phyloP scores from a whole-genome alignment of 2,888 invertebrate genomes.

The Anthophora plumipes region DNA sequence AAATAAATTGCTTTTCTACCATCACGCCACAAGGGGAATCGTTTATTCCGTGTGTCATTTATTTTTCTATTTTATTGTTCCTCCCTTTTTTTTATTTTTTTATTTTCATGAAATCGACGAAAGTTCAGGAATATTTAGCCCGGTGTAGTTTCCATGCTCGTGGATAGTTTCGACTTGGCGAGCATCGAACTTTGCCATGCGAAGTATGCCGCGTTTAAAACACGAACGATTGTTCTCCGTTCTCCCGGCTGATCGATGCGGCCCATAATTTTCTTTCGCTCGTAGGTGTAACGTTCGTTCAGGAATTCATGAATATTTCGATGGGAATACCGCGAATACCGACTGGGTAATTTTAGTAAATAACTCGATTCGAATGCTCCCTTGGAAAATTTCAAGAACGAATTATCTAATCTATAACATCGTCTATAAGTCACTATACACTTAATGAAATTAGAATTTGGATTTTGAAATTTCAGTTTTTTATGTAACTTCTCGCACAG shows the following conservation, averaged over 20 bases:
- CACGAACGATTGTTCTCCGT: conserved; percentile 40
- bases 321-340: conserved; percentile 37
- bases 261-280: conserved; percentile 52
- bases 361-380: conserved; percentile 37
- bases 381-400: conserved; percentile 16
- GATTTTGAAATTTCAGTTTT: too few species aligned
- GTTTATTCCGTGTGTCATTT: neutral
- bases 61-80: neutral
- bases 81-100: neutral
- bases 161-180: conserved; percentile 21
- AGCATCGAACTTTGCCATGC: conserved; percentile 33
- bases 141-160: conserved; percentile 4
- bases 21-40: neutral
- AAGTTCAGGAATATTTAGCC: conserved; percentile 34
- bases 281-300: conserved; percentile 18
- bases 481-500: too few species aligned
- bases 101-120: conserved; percentile 28
- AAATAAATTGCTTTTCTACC: conserved; percentile 10
- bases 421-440: too few species aligned
- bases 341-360: conserved; percentile 49
- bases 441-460: too few species aligned
- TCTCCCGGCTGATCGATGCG: conserved; percentile 47
- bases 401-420: too few species aligned
- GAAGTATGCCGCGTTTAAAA: conserved; percentile 43
- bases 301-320: conserved; percentile 44